Conservation (phyloP, 2,888 invertebrate genomes). For the Acrobasis repandana region DNA sequence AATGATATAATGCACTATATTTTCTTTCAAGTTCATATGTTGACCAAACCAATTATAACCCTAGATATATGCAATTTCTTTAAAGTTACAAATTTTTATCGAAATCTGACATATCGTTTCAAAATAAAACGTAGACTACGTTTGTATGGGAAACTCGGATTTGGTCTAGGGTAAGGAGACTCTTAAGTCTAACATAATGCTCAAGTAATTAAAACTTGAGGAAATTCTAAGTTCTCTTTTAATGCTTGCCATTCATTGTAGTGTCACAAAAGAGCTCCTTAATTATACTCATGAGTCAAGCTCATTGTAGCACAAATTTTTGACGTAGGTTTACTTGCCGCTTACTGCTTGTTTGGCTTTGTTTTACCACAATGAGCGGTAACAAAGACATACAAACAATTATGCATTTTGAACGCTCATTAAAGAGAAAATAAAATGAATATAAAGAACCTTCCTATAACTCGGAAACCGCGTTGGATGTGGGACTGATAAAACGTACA, state of each 20-base stretch:
- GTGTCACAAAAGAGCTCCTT: slow-evolving; percentile 20
- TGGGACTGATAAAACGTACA: too few species aligned
- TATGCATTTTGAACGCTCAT: not conserved
- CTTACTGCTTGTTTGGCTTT: slow-evolving; percentile 7
- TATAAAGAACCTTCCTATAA: too few species aligned
- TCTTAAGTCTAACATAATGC: not conserved
- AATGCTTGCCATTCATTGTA: slow-evolving; percentile 19
- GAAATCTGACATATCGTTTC: too few species aligned
- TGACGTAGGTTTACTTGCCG: slow-evolving; percentile 13
- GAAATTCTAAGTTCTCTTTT: slow-evolving; percentile 2
- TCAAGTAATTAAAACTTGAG: slow-evolving; percentile 26
- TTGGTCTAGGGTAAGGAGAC: too few species aligned
- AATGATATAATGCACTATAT: too few species aligned
- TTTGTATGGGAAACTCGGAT: too few species aligned
- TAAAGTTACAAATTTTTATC: too few species aligned
- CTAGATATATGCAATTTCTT: too few species aligned
- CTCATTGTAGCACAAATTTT: slow-evolving; percentile 11
- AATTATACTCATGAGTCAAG: slow-evolving; percentile 5
- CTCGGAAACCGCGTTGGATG: too few species aligned
- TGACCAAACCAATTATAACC: too few species aligned
- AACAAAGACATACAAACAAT: not conserved
- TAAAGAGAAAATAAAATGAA: not conserved
- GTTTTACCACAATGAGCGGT: slow-evolving; percentile 7
- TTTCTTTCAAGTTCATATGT: too few species aligned
- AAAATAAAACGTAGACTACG: too few species aligned